Base-by-base conservation (phyloP, 2,888 invertebrate species). In the Steinernema hermaphroditum region DNA sequence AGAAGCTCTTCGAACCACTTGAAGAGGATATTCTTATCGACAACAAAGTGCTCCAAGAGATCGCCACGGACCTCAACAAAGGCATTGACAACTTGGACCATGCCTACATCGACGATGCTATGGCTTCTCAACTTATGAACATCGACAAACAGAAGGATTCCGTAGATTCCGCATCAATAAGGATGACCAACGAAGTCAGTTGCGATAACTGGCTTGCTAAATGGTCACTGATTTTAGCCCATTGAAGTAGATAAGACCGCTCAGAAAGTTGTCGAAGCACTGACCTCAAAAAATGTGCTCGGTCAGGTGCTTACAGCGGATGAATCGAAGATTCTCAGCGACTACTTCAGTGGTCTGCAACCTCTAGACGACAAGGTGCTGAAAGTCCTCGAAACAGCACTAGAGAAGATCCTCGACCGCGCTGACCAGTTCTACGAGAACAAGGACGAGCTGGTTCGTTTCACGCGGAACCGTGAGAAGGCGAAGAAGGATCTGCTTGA, bases 381-480 rank as follows among this genome's bases (percentile, higher is more conserved):
- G 1, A 32, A 69, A 4, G 70, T 72, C 14, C 72, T 72, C 43
- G 71, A 72, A 22, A 19, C 12, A 4, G 75, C 70, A 0, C 22
- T 75, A n/a, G 75, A 75, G 41, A 74, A 74, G 71, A 74, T 75
- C n/a, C 70, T 75, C 32, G 75, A 75, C 57, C 70, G 75, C 22
- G 75, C 75, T 9, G 32, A 44, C 12, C 71, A 75, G 41, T 71
- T 75, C 72, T 75, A 75, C 57, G 57, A 29, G 41, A 69, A 75
- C 69, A 71, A 75, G 37, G 72, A 75, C 29, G 75, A 75, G 62
- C 71, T 75, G 24, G 69, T 69, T n/a, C 4, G 32, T 22, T 75
- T 75, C 54, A 27, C 76, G 41, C 54, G 50, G 27, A 71, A 75
- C 54, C 75, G 75, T 9, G 75, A 69, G 12, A 24, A 34, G 22